Evolutionary conservation across 2,888 invertebrate genomes (phyloP).

Genomic region (Omphaloscelis lunosa): DNA sequence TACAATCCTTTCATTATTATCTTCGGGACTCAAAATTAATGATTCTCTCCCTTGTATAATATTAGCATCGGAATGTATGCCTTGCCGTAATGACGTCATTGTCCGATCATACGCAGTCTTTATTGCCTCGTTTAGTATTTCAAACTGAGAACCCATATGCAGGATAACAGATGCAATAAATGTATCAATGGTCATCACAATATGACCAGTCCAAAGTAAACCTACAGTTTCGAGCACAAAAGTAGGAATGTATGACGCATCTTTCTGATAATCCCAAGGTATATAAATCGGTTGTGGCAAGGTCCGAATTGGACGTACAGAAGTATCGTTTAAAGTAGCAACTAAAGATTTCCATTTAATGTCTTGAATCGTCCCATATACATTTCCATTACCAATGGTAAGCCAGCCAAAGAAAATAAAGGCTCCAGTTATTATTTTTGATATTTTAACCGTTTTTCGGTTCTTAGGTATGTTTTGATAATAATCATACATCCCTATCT

Average conservation of each 20-base stretch:
- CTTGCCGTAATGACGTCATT: conserved; percentile 73
- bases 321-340: conserved; percentile 76
- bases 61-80: conserved; percentile 58
- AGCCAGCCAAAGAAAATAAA: conserved; percentile 87
- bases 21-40: conserved; percentile 59
- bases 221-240: conserved; percentile 85
- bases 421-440: conserved; percentile 80
- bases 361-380: conserved; percentile 84
- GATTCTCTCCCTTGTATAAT: conserved; percentile 50
- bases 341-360: conserved; percentile 81
- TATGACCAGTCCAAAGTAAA: conserved; percentile 87
- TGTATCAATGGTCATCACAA: conserved; percentile 87
- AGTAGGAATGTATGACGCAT: conserved; percentile 80
- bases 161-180: conserved; percentile 86
- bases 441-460: conserved; percentile 76
- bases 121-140: conserved; percentile 82
- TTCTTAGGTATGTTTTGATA: conserved; percentile 83
- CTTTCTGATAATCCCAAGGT: conserved; percentile 86
- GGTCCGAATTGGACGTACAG: conserved; percentile 76
- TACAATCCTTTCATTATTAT: conserved; percentile 75
- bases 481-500: conserved; percentile 80
- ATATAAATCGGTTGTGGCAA: conserved; percentile 87
- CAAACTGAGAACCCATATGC: conserved; percentile 86
- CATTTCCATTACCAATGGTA: conserved; percentile 84
- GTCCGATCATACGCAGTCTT: conserved; percentile 83